phyloP scores from a whole-genome alignment of 1,140 invertebrate genomes.

The Euglossa dilemma region DNA sequence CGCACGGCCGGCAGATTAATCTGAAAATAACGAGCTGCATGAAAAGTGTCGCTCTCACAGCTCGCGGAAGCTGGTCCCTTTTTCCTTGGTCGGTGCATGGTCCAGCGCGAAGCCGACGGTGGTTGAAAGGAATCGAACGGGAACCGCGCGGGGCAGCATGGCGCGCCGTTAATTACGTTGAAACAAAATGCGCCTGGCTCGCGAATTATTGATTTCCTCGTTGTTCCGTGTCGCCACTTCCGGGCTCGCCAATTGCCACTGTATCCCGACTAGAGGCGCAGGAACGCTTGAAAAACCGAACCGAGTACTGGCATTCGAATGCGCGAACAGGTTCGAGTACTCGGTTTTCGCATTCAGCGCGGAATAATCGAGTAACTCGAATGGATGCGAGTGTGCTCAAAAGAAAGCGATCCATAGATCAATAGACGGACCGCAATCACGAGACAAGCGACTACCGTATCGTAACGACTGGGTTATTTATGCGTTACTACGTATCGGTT shows the following conservation, averaged over 20 bases:
- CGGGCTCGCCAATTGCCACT: not conserved
- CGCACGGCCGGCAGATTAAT: slow-evolving; percentile 57
- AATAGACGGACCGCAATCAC: too few species aligned
- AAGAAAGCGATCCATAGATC: too few species aligned
- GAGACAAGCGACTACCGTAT: too few species aligned
- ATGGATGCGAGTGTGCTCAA: too few species aligned
- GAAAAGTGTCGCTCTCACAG: slow-evolving; percentile 21
- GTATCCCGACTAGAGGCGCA: not conserved
- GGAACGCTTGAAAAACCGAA: too few species aligned
- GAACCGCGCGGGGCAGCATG: too few species aligned
- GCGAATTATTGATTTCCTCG: not conserved
- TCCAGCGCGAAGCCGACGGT: slow-evolving; percentile 8
- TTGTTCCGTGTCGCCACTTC: not conserved
- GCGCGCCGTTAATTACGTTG: slow-evolving; percentile 17
- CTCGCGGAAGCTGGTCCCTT: not conserved
- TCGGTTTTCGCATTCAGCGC: too few species aligned
- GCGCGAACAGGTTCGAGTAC: too few species aligned
- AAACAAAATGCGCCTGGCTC: slow-evolving; percentile 5
- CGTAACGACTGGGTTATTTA: too few species aligned
- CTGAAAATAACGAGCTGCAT: slow-evolving; percentile 61
- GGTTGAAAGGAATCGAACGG: slow-evolving; percentile 35
- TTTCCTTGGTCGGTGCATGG: not conserved
- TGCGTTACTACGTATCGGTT: too few species aligned
- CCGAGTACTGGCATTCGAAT: too few species aligned
- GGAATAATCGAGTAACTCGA: too few species aligned